Percentiles rank a stretch among this genome's conserved stretches.
These are phyloP conservation scores for Ariolimax columbianus DNA, from an alignment of 2,888 invertebrate genomes.

Conservation along the genomic window DNA sequence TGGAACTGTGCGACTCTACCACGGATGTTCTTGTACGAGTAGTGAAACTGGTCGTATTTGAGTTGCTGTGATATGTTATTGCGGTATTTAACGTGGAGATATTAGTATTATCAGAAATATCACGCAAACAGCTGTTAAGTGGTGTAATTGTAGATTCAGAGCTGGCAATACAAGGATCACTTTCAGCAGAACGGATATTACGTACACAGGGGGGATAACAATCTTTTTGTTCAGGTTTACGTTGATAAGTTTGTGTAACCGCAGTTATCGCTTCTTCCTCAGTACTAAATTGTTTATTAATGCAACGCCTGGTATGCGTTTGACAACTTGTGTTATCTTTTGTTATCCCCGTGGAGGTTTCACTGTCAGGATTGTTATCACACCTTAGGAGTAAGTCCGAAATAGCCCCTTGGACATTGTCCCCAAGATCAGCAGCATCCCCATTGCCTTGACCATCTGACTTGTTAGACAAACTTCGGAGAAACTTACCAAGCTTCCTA, in stretches of 20 bases:
- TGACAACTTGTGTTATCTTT: no score
- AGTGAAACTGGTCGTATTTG: neutral
- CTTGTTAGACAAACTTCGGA: slow-evolving; percentile 35
- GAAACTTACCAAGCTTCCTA: slow-evolving; percentile 38
- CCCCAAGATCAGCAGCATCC: neutral
- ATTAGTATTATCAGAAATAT: neutral
- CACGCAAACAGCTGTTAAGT: neutral
- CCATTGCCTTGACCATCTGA: slow-evolving; percentile 9
- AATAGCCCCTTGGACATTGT: neutral
- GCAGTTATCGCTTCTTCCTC: no score
- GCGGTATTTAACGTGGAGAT: neutral
- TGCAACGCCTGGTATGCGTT: no score
- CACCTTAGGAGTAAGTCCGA: neutral
- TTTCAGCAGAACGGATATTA: neutral
- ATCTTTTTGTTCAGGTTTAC: neutral
- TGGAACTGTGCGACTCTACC: neutral
- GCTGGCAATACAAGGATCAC: neutral
- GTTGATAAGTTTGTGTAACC: neutral
- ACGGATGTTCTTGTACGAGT: neutral
- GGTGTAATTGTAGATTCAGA: neutral
- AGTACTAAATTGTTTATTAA: no score
- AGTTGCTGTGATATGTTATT: neutral
- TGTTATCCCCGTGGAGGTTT: neutral
- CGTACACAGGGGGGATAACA: neutral
- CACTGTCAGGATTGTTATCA: neutral